Conservation (phyloP, 1,140 invertebrate species). For the Bathynomus jamesi region DNA sequence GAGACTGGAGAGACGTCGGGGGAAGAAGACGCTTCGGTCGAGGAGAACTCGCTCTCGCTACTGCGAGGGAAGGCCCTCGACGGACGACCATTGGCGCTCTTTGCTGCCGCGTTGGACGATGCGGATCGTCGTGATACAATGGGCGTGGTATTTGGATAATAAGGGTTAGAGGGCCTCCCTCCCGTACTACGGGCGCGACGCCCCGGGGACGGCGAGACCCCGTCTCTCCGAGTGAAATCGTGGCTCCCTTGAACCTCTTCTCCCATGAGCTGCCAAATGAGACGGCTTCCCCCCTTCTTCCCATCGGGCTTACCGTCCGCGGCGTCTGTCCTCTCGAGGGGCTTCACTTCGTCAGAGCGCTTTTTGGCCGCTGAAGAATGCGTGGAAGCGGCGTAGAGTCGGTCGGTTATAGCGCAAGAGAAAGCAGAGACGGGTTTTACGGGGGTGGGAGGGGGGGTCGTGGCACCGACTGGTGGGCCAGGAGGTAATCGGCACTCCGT, state of each 20-base stretch:
- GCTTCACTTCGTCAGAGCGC: conserved; percentile 4
- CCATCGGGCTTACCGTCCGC: background rate
- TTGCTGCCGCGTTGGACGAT: conserved; percentile 6
- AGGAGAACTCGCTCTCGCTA: conserved; percentile 31
- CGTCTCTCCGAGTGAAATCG: conserved; percentile 29
- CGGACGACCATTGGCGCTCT: no score
- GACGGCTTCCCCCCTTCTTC: background rate
- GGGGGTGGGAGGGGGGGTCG: background rate
- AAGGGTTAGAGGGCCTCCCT: conserved; percentile 2
- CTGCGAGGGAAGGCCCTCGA: background rate
- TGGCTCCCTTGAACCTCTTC: conserved; percentile 16
- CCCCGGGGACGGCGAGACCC: conserved; percentile 26
- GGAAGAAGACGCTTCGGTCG: conserved; percentile 33
- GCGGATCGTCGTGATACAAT: background rate
- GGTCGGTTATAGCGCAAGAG: conserved; percentile 39
- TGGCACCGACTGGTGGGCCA: conserved; percentile 21
- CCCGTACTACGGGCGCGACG: conserved; percentile 23
- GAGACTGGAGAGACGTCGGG: conserved; percentile 27
- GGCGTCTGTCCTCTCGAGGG: background rate
- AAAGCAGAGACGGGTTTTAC: conserved; percentile 20
- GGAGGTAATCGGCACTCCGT: conserved; percentile 16
- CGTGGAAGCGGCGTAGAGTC: conserved; percentile 50
- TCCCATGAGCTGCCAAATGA: background rate
- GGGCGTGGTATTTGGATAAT: background rate
- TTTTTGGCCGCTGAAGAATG: conserved; percentile 51